These are phyloP conservation scores for Pandemis cinnamomeana DNA, from an alignment of 2,888 invertebrate species.

Conservation along the genomic window DNA sequence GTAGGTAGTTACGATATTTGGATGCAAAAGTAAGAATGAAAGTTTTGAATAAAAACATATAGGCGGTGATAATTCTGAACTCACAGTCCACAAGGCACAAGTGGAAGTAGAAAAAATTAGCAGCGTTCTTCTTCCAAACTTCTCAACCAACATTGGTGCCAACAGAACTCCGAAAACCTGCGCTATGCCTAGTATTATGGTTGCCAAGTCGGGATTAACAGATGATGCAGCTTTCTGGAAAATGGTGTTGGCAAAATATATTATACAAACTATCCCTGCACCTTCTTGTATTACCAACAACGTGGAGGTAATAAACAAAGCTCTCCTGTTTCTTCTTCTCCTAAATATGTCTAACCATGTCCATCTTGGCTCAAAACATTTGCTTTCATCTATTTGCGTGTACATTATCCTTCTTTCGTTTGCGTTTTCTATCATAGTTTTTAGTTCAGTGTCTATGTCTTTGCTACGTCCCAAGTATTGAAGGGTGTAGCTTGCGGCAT, in stretches of 20 bases:
- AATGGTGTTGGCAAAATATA: slow-evolving; percentile 59
- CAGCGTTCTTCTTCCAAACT: slow-evolving; percentile 55
- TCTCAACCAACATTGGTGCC: slow-evolving; percentile 56
- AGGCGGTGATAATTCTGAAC: slow-evolving; percentile 4
- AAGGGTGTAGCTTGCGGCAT: neutral
- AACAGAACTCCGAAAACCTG: slow-evolving; percentile 51
- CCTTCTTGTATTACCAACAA: slow-evolving; percentile 54
- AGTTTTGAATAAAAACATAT: too few relatives aligned
- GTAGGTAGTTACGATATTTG: neutral
- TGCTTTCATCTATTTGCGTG: neutral
- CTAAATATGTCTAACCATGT: slow-evolving; percentile 52
- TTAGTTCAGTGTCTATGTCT: slow-evolving; percentile 14
- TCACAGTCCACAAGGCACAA: slow-evolving; percentile 52
- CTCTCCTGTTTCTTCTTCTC: slow-evolving; percentile 54
- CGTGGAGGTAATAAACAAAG: slow-evolving; percentile 55
- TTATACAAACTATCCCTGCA: slow-evolving; percentile 55
- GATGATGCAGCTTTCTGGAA: slow-evolving; percentile 56
- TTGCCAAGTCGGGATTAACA: slow-evolving; percentile 54
- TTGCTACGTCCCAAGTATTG: slow-evolving; percentile 6
- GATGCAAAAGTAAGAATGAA: too few relatives aligned
- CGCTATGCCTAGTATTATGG: slow-evolving; percentile 55
- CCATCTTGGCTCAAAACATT: neutral
- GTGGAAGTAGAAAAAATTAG: slow-evolving; percentile 50
- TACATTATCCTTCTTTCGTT: neutral
- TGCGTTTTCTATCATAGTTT: slow-evolving; percentile 9